Percentiles rank a stretch among this genome's conserved stretches.
Conservation (phyloP, 1,140 invertebrate genomes). For the Coelopa frigida region DNA sequence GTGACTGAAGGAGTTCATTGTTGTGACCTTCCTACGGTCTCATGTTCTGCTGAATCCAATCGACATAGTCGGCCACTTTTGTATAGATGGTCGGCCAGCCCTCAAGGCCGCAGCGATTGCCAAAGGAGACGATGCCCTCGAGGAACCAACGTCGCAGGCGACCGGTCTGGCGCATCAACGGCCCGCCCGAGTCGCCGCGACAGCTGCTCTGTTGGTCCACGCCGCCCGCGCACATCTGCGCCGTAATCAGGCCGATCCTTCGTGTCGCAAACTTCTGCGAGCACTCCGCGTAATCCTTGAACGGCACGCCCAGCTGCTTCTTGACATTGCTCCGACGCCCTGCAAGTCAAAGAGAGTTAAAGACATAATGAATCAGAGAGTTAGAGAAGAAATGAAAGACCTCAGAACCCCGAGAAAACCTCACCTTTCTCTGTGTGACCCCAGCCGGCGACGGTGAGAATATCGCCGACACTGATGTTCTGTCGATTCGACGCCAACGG, state of each 20-base stretch:
- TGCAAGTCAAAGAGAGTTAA: too few relatives aligned
- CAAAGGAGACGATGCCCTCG: conserved; percentile 68
- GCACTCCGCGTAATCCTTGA: conserved; percentile 48
- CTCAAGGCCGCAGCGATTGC: conserved; percentile 60
- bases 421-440: conserved; percentile 52
- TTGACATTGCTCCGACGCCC: conserved; percentile 49
- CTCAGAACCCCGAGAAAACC: conserved; percentile 1
- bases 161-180: conserved; percentile 56
- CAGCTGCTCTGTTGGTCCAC: conserved; percentile 58
- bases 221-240: conserved; percentile 61
- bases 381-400: neutral
- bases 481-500: conserved; percentile 43
- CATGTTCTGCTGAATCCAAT: conserved; percentile 63
- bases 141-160: conserved; percentile 41
- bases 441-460: conserved; percentile 62
- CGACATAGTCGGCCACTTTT: conserved; percentile 55
- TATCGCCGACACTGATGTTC: conserved; percentile 33
- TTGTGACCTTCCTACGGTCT: too few relatives aligned
- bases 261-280: conserved; percentile 44
- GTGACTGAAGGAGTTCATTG: too few relatives aligned
- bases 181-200: conserved; percentile 70
- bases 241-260: conserved; percentile 18
- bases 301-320: conserved; percentile 50
- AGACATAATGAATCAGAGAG: neutral
- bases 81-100: conserved; percentile 75